Conservation (phyloP, 2,797 vertebrate species). For the Acrocephalus scirpaceus region DNA sequence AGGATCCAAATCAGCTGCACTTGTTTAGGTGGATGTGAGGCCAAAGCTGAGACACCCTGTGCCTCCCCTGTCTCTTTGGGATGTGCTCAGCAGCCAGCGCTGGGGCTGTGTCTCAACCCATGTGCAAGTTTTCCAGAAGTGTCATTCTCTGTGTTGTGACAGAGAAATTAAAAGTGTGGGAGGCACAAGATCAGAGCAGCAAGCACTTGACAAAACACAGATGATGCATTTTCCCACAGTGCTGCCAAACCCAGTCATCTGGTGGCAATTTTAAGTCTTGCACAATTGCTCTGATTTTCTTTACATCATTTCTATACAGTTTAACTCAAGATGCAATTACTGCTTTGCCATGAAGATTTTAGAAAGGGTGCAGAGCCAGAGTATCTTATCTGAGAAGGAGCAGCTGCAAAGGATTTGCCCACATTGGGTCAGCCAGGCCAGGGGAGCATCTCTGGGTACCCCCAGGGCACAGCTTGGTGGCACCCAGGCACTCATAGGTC, state of each 20-base stretch:
- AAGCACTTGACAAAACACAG: background rate
- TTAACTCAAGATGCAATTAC: background rate
- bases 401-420: background rate
- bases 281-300: conserved; percentile 6
- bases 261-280: background rate
- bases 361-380: background rate
- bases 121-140: background rate
- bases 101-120: background rate
- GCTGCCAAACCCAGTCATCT: conserved; percentile 24
- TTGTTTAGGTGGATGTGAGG: background rate
- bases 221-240: background rate
- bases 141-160: background rate
- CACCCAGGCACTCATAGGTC: background rate
- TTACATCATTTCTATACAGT: background rate
- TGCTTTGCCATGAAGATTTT: background rate
- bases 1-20: background rate
- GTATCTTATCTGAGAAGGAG: background rate
- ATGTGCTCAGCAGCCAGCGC: rapidly evolving
- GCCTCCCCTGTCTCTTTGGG: background rate
- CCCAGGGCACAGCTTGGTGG: background rate
- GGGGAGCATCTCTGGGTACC: background rate
- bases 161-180: background rate
- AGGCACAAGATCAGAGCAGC: background rate
- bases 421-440: background rate
- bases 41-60: background rate